A percentile compares a stretch with the other conserved stretches of the same genome.
These are phyloP conservation scores for Microctonus brassicae DNA, from an alignment of 2,888 invertebrate genomes.

Conservation along the genomic window DNA sequence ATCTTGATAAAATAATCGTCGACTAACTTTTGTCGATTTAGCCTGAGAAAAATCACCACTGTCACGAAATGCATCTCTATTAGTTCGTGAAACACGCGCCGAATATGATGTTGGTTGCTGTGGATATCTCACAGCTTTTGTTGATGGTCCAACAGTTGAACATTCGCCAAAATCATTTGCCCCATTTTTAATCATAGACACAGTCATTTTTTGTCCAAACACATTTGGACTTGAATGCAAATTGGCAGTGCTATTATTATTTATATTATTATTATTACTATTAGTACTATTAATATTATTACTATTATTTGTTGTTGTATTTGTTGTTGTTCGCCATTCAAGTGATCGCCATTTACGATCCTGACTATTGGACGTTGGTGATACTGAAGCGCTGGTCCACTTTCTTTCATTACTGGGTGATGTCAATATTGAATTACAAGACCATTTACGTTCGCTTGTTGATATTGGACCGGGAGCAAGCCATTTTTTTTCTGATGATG, in stretches of 20 bases:
- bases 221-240: slow-evolving; percentile 46
- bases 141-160: slow-evolving; percentile 43
- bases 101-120: slow-evolving; percentile 57
- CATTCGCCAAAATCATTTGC: slow-evolving; percentile 39
- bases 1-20: slow-evolving; percentile 57
- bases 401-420: slow-evolving; percentile 52
- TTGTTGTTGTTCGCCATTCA: slow-evolving; percentile 46
- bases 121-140: slow-evolving; percentile 45
- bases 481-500: slow-evolving; percentile 48
- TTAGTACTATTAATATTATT: no score
- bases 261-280: not conserved
- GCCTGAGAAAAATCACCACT: slow-evolving; percentile 54
- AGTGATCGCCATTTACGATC: slow-evolving; percentile 70
- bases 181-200: slow-evolving; percentile 59
- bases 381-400: slow-evolving; percentile 59
- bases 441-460: slow-evolving; percentile 60
- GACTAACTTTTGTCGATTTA: slow-evolving; percentile 56
- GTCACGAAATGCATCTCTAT: slow-evolving; percentile 53
- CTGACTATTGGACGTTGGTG: slow-evolving; percentile 58
- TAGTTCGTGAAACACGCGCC: slow-evolving; percentile 55
- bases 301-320: no score
- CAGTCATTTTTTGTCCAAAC: slow-evolving; percentile 60
- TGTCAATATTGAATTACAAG: slow-evolving; percentile 47
- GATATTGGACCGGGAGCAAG: slow-evolving; percentile 37
- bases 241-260: slow-evolving; percentile 20